Percentiles rank a stretch among this genome's conserved stretches.
phyloP scores from a whole-genome alignment of 2,113 vertebrate species.

The Scomber japonicus region DNA sequence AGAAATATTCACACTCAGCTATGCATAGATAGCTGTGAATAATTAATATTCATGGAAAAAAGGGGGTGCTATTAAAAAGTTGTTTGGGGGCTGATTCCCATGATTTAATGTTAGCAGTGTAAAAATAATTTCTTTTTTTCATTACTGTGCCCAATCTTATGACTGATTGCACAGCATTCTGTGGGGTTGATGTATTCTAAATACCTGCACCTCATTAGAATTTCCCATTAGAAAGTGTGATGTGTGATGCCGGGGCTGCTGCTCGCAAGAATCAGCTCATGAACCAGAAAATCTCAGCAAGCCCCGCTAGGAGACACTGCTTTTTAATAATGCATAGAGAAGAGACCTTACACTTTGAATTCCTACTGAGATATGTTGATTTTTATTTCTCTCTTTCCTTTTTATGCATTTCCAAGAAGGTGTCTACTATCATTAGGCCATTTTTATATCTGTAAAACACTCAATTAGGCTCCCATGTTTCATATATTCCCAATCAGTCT shows the following conservation, averaged over 20 bases:
- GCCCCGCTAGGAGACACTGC: constrained; percentile 12
- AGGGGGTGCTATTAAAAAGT: constrained; percentile 35
- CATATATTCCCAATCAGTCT: not conserved
- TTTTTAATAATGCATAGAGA: constrained; percentile 56
- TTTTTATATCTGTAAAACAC: constrained; percentile 22
- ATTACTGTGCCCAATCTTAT: constrained; percentile 44
- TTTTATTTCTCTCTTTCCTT: constrained; percentile 22
- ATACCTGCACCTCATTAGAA: constrained; percentile 58
- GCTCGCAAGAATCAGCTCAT: constrained; percentile 25
- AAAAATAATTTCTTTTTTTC: constrained; percentile 24
- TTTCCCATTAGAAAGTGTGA: constrained; percentile 46
- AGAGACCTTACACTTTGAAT: constrained; percentile 36
- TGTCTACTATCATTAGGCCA: not conserved
- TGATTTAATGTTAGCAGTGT: constrained; percentile 41
- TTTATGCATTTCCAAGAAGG: constrained; percentile 19
- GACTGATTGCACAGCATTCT: constrained; percentile 39
- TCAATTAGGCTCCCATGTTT: constrained; percentile 3
- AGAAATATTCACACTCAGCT: constrained; percentile 47
- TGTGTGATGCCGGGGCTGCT: constrained; percentile 3
- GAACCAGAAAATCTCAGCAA: constrained; percentile 23
- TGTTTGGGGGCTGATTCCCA: constrained; percentile 39
- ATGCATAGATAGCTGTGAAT: constrained; percentile 55
- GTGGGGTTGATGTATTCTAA: constrained; percentile 41
- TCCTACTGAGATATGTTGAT: constrained; percentile 34
- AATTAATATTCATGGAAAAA: constrained; percentile 57